Evolutionary conservation across 2,797 vertebrate species (phyloP).

Genomic region (Crossoptilon crossoptilon): DNA sequence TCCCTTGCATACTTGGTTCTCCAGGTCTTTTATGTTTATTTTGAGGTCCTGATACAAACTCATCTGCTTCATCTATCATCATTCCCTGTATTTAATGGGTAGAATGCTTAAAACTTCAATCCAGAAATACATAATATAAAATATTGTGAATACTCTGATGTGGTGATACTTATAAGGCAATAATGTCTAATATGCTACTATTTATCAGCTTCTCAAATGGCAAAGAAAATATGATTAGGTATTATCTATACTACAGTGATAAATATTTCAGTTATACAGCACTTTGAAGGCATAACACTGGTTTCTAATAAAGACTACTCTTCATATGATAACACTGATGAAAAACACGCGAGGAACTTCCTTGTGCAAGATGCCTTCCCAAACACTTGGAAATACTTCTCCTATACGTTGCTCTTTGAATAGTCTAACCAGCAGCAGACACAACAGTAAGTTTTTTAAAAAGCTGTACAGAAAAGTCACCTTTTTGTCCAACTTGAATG

Average conservation of each 20-base stretch:
- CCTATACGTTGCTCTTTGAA: background rate
- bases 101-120: background rate
- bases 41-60: slow-evolving; percentile 86
- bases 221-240: background rate
- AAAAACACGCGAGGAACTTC: background rate
- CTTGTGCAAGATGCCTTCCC: background rate
- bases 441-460: background rate
- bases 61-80: slow-evolving; percentile 89
- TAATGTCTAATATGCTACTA: background rate
- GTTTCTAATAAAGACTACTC: background rate
- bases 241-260: background rate
- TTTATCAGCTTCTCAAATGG: too few species aligned
- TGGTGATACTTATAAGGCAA: background rate
- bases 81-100: slow-evolving; percentile 76
- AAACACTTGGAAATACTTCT: background rate
- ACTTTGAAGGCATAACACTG: background rate
- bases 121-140: background rate
- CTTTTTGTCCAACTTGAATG: slow-evolving; percentile 88
- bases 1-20: slow-evolving; percentile 88
- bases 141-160: background rate
- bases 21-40: slow-evolving; percentile 93
- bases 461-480: slow-evolving; percentile 59
- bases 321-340: background rate
- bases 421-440: background rate
- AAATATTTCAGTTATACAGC: background rate